Base-by-base conservation (phyloP, 2,888 invertebrate genomes). In the Rhabditoides inermis region DNA sequence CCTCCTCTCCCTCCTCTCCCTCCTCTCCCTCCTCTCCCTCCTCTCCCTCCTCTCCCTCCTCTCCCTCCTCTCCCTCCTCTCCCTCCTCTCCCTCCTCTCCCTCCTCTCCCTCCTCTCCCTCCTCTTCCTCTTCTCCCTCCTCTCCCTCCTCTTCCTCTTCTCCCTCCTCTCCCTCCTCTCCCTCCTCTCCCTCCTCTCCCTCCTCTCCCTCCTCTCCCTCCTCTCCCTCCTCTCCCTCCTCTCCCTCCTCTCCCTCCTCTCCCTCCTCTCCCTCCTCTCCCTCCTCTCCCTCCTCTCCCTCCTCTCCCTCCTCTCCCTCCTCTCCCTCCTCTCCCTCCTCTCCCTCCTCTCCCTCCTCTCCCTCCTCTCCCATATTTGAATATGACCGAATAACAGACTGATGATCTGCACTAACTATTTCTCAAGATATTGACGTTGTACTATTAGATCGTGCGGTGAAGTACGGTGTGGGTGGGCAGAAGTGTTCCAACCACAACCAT, bases 171-270 rank as follows among this genome's bases (percentile, higher is more conserved):
- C 10, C 2, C 10, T 10, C 23, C 25, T 44, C 18, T 15, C 23
- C 26, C 2, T 26, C 7, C 23, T 26, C 15, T 44, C 28, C 44
- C 10, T 27, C 12, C n/a, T 15, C 26, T 15, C 7, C 26, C 45
- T 45, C 20, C 45, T 10, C n/a, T 12, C 5, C 28, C 15, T 28
- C 10, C 32, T 18, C 7, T 45, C 20, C 20, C 32, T 32, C 22
- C 45, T 30, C 20, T 45, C 45, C 30, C n/a, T 35, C 28, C 45
- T 23, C 35, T 30, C 27, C 20, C 30, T 45, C 45, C 45, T 30
- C 27, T 45, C 45, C 18, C 32, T 45, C 35, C 30, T 18, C n/a
- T 20, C 27, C 30, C 28, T 30, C 27, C 45, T 20, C 28, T 27
- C 20, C 30, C 28, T 32, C 32, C 32, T 20, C 28, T 18, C 45